A percentile compares a stretch with the other conserved stretches of the same genome.
phyloP scores from a whole-genome alignment of 37 sponge, comb jelly and placozoan genomes.

The Crambe crambe region DNA sequence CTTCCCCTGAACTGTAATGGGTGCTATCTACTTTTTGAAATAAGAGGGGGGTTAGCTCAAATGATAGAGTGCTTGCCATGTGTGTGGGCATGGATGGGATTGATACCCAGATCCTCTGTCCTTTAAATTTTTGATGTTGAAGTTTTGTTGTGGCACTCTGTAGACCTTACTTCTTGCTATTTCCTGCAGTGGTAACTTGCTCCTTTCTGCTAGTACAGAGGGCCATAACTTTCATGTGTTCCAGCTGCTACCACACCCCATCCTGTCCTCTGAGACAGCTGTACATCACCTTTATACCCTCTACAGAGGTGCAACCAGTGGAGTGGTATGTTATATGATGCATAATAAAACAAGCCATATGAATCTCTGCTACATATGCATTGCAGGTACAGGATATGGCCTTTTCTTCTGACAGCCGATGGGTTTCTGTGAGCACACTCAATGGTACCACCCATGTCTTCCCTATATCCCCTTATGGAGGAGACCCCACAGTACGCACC shows the following conservation, averaged over 20 bases:
- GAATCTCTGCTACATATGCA: neutral
- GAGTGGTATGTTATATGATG: slow-evolving; percentile 60
- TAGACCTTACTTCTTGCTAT: neutral
- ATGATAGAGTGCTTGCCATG: too few relatives aligned
- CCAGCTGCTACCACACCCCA: slow-evolving; percentile 81
- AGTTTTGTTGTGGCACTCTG: neutral
- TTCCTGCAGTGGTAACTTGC: slow-evolving; percentile 80
- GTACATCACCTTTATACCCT: slow-evolving; percentile 93
- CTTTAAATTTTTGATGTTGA: neutral
- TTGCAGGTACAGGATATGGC: slow-evolving; percentile 82
- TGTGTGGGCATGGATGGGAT: too few relatives aligned
- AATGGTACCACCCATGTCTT: slow-evolving; percentile 94
- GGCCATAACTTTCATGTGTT: slow-evolving; percentile 93
- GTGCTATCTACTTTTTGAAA: too few relatives aligned
- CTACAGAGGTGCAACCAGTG: slow-evolving; percentile 89
- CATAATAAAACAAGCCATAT: too few relatives aligned
- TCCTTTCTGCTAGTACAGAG: slow-evolving; percentile 86
- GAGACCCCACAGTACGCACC: slow-evolving; percentile 77
- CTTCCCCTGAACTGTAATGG: too few relatives aligned
- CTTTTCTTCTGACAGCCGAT: slow-evolving; percentile 89
- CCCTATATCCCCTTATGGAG: slow-evolving; percentile 95
- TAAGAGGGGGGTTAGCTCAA: too few relatives aligned
- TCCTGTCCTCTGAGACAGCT: slow-evolving; percentile 63
- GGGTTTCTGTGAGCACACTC: slow-evolving; percentile 84
- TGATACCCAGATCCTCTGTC: neutral